Base-by-base conservation (phyloP, 2,113 vertebrate genomes). In the Nycticebus coucang region DNA sequence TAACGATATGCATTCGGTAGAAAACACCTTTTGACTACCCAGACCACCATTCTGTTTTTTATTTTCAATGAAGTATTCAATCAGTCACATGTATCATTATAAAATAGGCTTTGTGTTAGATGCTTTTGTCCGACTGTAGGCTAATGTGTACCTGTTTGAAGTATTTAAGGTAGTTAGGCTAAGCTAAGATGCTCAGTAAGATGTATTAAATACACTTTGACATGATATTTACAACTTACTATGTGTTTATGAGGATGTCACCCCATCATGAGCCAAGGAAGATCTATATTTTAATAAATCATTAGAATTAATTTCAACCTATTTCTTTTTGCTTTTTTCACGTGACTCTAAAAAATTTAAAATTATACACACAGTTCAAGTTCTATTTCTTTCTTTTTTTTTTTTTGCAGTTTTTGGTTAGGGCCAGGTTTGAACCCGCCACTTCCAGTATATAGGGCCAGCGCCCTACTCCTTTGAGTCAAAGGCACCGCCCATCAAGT, bases 241-340 rank as follows among this genome's bases (percentile, higher is more conserved):
- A 45, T 75, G 12, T 12, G 5, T 75, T 74, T 74, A 74, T 8
- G 45, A 22, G 37, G 22, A 74, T 24, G 41, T 15, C 41, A 74
- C 10, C 10, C 37, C 72, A 74, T 37, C 37, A 24, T 26, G 41
- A 74, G 72, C 7, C 24, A 24, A 74, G 72, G 12, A 74, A 35
- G 12, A 74, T 26, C 72, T 28, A 37, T 26, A 74, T 45, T 74
- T 62, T 62, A 62, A 62, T 68, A 75, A n/a, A 86, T 69, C 72
- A 75, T 87, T 87, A 79, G 91, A 83, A 87, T 81, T 66, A 93
- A 92, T 72, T 64, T 64, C 15, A 72, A 72, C 18, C 22, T 69
- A n/a, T 74, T 83, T 37, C 30, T 80, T 95, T 95, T 93, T 64
- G 62, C 72, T 75, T 92, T 89, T 89, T 57, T 24, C 45, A 93